Conservation (phyloP, 1,140 invertebrate species). For the Caenorhabditis latens region DNA sequence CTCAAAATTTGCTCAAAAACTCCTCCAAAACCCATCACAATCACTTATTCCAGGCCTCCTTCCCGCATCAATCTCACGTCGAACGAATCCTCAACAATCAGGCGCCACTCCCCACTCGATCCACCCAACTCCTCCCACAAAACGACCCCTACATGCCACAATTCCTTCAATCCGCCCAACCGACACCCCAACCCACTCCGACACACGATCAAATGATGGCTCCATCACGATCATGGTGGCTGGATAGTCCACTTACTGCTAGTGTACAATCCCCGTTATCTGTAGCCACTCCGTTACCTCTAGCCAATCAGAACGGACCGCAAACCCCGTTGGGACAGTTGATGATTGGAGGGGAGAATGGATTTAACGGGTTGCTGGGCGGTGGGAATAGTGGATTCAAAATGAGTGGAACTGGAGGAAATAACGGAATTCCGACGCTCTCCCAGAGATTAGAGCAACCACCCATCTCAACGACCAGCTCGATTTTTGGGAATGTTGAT, state of each 20-base stretch:
- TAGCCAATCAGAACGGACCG: background rate
- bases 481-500: background rate
- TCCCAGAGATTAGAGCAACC: conserved; percentile 28
- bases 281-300: conserved; percentile 11
- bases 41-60: background rate
- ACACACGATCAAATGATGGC: conserved; percentile 29
- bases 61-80: conserved; percentile 9
- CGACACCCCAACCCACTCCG: background rate
- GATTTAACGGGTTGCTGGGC: background rate
- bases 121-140: background rate
- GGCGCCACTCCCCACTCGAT: background rate
- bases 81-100: conserved; percentile 32
- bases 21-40: too few relatives aligned
- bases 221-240: conserved; percentile 45
- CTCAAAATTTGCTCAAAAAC: too few relatives aligned
- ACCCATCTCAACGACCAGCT: background rate
- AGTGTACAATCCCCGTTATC: conserved; percentile 30
- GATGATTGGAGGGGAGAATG: background rate
- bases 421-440: background rate
- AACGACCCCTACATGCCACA: conserved; percentile 42
- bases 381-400: background rate
- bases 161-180: conserved; percentile 37
- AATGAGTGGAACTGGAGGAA: background rate
- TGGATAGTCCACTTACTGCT: conserved; percentile 46
- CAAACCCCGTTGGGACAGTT: conserved; percentile 2